These are phyloP conservation scores for Chloroceryle inda DNA, from an alignment of 2,797 vertebrate genomes.

Conservation along the genomic window DNA sequence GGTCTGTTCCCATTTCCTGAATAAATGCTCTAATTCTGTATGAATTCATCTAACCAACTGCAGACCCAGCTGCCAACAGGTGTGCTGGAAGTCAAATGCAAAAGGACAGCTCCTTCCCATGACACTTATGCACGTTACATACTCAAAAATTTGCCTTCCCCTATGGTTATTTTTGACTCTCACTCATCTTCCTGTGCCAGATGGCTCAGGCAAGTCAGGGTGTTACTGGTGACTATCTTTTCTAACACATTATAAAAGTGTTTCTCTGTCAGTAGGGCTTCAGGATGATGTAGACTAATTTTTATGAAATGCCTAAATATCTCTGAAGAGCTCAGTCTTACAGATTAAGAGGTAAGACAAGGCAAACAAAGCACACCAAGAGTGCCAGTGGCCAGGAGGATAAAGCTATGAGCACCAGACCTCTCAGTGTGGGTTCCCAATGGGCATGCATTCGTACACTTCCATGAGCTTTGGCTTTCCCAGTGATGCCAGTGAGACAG, in stretches of 20 bases:
- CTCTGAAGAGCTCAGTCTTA: background rate
- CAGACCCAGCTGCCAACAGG: background rate
- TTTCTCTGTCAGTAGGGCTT: background rate
- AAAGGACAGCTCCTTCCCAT: background rate
- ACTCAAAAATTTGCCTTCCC: background rate
- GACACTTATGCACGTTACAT: background rate
- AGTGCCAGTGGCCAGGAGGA: background rate
- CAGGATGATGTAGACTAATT: background rate
- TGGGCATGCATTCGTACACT: accelerated
- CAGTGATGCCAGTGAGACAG: background rate
- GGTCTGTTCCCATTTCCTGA: background rate
- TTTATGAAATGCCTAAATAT: background rate
- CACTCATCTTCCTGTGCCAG: background rate
- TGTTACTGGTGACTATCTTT: background rate
- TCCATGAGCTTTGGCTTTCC: background rate
- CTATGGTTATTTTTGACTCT: background rate
- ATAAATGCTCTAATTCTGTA: background rate
- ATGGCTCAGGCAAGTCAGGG: background rate
- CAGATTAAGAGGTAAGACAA: background rate
- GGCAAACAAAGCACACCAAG: background rate
- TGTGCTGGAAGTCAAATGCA: background rate
- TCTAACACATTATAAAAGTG: background rate
- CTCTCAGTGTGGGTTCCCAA: accelerated
- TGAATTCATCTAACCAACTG: background rate
- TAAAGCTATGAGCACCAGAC: accelerated